Evolutionary conservation across 2,888 invertebrate genomes (phyloP), one percentile per base, ranked within the genome.

Genomic region (Stenoptilia bipunctidactyla): DNA sequence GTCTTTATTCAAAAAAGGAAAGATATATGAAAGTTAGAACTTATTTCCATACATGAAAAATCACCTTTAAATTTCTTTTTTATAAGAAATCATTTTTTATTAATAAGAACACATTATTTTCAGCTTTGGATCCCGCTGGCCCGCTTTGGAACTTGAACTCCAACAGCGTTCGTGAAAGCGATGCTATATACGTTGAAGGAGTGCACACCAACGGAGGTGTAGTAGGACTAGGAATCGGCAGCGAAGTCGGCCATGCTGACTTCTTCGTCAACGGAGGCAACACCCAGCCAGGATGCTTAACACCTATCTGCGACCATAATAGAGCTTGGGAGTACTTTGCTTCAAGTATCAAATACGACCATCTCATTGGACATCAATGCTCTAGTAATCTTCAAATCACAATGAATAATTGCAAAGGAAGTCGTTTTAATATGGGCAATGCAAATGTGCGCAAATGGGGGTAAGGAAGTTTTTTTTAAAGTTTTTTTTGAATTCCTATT

Each of bases 191-290:
- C 39, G 60, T 61, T 0, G 61, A 61, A 39, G 55, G 43, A 33
- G 60, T 61, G 13, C 60, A 61, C 37, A 82, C 85, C 42, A 80
- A 61, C 9, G 58, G 80, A 6, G 51, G 55, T 52, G 59, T 35
- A 61, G 10, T 13, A 14, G 84, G 51, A 58, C 79, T 53, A 58
- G 86, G 45, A 58, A 85, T 65, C 13, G 76, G 77, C 0, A 56
- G 61, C 2, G 52, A 66, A 1, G 60, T 85, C n/a, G 86, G 75
- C 0, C 66, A 85, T 45, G 84, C 58, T 1, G 86, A 86, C 55
- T 87, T 86, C 56, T 86, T 79, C 72, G 84, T 85, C 8, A 87
- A 87, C 49, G 69, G 73, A 37, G 86, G 86, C 8, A 50, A 39
- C 13, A 47, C 49, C 2, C 61, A 64, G 15, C 61, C 63, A 3